phyloP scores from a whole-genome alignment of 2,113 vertebrate species.

The Morone saxatilis region DNA sequence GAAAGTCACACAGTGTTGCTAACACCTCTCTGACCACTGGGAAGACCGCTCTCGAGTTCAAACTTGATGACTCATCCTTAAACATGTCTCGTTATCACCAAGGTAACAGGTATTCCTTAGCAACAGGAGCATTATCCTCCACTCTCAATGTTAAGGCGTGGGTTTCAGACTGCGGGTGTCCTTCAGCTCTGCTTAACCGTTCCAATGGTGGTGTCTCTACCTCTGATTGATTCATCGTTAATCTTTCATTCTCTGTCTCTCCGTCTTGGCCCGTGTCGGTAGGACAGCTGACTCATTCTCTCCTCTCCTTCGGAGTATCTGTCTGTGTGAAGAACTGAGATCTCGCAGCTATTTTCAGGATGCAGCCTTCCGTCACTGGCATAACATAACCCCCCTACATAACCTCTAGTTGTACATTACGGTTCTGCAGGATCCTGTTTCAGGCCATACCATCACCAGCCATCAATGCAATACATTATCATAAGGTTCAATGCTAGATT shows the following conservation, averaged over 20 bases:
- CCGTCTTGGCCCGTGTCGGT: conserved; percentile 62
- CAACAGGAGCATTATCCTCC: conserved; percentile 74
- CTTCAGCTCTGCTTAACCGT: conserved; percentile 59
- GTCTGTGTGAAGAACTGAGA: conserved; percentile 75
- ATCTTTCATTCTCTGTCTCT: conserved; percentile 66
- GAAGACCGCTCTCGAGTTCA: conserved; percentile 45
- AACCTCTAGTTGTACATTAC: conserved; percentile 55
- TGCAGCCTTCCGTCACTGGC: conserved; percentile 65
- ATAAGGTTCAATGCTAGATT: conserved; percentile 11
- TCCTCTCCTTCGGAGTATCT: conserved; percentile 66
- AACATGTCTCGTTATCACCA: conserved; percentile 71
- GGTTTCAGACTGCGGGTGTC: conserved; percentile 62
- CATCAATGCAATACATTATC: conserved; percentile 6
- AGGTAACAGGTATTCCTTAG: conserved; percentile 81
- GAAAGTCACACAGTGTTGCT: conserved; percentile 21
- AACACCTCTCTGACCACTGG: conserved; percentile 13
- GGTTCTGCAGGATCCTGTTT: conserved; percentile 52
- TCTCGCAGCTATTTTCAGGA: conserved; percentile 78
- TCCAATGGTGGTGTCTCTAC: conserved; percentile 37
- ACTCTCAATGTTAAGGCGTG: conserved; percentile 57
- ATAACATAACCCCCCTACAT: conserved; percentile 54
- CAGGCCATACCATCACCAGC: neutral
- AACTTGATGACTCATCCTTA: conserved; percentile 74
- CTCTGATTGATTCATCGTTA: conserved; percentile 71
- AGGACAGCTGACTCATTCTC: conserved; percentile 77